A percentile compares a stretch with the other conserved stretches of the same genome.
phyloP scores from a whole-genome alignment of 2,113 vertebrate genomes.

The Solea solea region DNA sequence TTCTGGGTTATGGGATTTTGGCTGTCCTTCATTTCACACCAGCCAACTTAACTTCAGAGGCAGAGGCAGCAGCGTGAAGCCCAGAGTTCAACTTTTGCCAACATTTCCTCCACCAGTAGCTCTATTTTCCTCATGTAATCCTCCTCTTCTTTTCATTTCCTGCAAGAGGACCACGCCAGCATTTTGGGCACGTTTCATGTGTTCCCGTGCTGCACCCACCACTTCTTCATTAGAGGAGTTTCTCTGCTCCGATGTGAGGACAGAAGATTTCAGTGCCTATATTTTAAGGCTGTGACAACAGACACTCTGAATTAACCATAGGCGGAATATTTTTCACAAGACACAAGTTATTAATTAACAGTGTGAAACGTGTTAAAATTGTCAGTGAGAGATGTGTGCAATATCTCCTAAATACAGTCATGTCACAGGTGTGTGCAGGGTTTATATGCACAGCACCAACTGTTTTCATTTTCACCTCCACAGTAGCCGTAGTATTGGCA shows the following conservation, averaged over 20 bases:
- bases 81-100: slow-evolving; percentile 59
- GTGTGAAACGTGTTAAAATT: no score
- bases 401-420: no score
- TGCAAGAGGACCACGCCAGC: slow-evolving; percentile 35
- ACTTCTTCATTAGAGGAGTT: background rate
- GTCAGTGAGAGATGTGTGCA: no score
- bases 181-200: slow-evolving; percentile 21
- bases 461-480: no score
- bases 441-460: no score
- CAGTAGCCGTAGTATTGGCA: no score
- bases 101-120: slow-evolving; percentile 47
- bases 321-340: no score
- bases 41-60: slow-evolving; percentile 62
- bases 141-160: slow-evolving; percentile 37
- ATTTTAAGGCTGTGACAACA: background rate
- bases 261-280: background rate
- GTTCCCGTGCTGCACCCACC: slow-evolving; percentile 1
- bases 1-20: slow-evolving; percentile 64
- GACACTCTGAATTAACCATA: no score
- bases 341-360: no score
- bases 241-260: slow-evolving; percentile 1
- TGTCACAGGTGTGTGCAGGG: no score
- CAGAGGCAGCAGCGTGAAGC: slow-evolving; percentile 63
- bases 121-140: slow-evolving; percentile 42
- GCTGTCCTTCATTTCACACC: slow-evolving; percentile 53